Percentiles rank a stretch among this genome's conserved stretches.
Evolutionary conservation across 2,113 vertebrate species (phyloP).

Genomic region (Eretmochelys imbricata): DNA sequence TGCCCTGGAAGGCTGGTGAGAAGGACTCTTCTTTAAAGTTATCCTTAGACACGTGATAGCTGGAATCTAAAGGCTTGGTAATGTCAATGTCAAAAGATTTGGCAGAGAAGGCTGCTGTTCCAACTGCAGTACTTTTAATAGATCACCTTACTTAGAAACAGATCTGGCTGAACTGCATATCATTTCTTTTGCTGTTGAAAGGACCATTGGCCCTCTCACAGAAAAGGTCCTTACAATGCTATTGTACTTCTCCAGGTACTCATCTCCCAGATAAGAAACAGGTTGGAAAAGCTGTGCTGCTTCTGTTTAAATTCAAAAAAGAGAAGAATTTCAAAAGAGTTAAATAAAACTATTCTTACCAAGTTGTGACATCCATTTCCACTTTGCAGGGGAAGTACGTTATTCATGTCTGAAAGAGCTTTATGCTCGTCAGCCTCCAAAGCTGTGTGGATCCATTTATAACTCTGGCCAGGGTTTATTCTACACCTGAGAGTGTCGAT

Average conservation of each 20-base stretch:
- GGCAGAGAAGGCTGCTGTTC: neutral
- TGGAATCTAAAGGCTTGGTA: neutral
- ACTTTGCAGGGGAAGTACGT: neutral
- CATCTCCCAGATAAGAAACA: neutral
- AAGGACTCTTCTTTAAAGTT: neutral
- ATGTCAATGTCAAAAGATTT: constrained; percentile 7
- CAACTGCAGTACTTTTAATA: neutral
- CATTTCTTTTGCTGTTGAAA: neutral
- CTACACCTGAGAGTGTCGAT: neutral
- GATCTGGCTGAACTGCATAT: rapidly evolving
- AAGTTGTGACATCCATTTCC: neutral
- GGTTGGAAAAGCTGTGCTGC: rapidly evolving
- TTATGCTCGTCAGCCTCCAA: rapidly evolving
- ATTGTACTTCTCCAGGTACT: neutral
- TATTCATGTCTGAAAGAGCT: neutral
- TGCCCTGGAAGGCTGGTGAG: neutral
- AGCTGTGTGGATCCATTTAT: neutral
- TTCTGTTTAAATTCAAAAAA: neutral
- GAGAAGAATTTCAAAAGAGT: neutral
- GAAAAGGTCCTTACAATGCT: neutral
- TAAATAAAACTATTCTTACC: neutral
- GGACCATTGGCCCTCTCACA: neutral
- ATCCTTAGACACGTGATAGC: neutral
- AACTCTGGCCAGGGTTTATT: neutral
- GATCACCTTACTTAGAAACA: neutral